phyloP scores from a whole-genome alignment of 1,140 invertebrate species.

The Calliopsis andreniformis region DNA sequence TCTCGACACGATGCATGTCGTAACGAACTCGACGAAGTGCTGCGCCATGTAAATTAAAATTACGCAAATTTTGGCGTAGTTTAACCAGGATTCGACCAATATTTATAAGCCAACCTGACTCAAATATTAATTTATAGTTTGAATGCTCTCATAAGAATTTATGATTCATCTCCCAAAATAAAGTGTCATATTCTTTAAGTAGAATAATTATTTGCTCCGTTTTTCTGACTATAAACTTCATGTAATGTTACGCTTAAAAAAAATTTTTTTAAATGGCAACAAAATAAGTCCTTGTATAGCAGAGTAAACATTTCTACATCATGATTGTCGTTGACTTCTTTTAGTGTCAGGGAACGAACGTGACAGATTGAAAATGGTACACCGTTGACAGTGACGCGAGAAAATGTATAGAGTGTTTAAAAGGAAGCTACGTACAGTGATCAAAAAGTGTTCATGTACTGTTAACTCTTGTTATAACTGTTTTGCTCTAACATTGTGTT shows the following conservation, averaged over 20 bases:
- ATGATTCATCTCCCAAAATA: no score
- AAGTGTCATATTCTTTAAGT: no score
- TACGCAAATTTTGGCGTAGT: slow-evolving; percentile 52
- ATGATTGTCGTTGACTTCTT: not conserved
- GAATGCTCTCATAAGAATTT: not conserved
- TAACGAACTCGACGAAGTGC: slow-evolving; percentile 62
- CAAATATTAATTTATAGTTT: not conserved
- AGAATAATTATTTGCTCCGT: no score
- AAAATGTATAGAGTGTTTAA: not conserved
- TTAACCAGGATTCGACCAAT: slow-evolving; percentile 6
- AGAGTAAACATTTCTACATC: not conserved
- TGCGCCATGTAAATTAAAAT: slow-evolving; percentile 39
- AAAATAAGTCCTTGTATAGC: not conserved
- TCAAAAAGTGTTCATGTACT: no score
- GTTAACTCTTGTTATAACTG: no score
- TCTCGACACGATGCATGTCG: slow-evolving; percentile 43
- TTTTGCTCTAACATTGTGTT: no score
- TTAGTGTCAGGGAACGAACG: not conserved
- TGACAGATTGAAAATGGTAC: no score
- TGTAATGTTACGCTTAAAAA: no score
- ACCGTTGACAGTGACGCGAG: not conserved
- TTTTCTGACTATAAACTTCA: no score
- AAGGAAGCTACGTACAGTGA: no score
- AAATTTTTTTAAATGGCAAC: not conserved
- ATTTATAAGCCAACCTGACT: not conserved